Base-by-base conservation (phyloP, 2,113 vertebrate genomes). In the Egretta garzetta region DNA sequence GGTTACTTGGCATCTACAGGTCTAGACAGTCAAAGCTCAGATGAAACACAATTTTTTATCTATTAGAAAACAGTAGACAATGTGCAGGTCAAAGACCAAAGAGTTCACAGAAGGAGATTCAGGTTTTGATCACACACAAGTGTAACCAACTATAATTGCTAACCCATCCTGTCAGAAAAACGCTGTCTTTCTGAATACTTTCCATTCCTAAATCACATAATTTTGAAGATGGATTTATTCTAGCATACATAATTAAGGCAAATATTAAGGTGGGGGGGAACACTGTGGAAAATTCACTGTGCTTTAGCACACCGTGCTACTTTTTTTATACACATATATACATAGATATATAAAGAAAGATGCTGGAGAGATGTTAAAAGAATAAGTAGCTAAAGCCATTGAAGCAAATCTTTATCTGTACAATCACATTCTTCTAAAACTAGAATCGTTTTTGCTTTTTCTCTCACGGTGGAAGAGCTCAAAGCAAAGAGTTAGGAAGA, bases 201-300 rank as follows among this genome's bases (percentile, higher is more conserved):
- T 49, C 22, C 19, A 88, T 87, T 95, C 80, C 89, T 91, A 94
- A 64, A 84, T 83, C 90, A 97, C 49, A 24, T 53, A 45, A 59
- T 94, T 97, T 90, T 96, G 77, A 97, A 96, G 85, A 97, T 52
- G 76, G 80, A 96, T 97, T 97, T 96, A 95, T 97, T 96, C 91
- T 93, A 84, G 82, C 47, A 81, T 86, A 80, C 63, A 77, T 90
- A 96, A 97, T 88, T 77, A 70, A 90, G 30, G 1, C 16, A 85
- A 85, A 66, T 60, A 60, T 28, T 64, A 52, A 49, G 47, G 33
- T 1, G 7, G 4, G 23, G 3, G 21, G 7, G 5, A 87, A 80
- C 22, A 76, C 19, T 14, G n/a, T 39, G 32, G 35, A 77, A 81
- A 71, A 91, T 20, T 39, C 22, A 79, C 24, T 27, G 22, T 13